phyloP scores from a whole-genome alignment of 2,113 vertebrate genomes.

The Aptenodytes forsteri region DNA sequence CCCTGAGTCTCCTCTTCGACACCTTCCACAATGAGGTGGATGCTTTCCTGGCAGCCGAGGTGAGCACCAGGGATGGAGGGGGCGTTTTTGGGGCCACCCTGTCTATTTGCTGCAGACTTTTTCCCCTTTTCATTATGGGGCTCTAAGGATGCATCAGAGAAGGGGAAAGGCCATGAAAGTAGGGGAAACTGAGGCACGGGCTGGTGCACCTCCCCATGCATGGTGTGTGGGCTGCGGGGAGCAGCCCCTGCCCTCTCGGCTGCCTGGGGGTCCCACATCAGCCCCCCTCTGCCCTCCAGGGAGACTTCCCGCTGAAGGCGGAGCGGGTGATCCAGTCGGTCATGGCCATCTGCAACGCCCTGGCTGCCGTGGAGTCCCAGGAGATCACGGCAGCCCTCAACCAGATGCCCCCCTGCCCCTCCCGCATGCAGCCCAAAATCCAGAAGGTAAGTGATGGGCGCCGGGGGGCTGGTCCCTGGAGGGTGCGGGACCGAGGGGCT shows the following conservation, averaged over 20 bases:
- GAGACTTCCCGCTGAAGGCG: conserved; percentile 82
- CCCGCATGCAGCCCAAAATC: conserved; percentile 91
- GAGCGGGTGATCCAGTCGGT: conserved; percentile 93
- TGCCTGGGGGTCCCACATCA: fast-evolving
- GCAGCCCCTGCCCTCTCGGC: background rate
- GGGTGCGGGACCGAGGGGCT: background rate
- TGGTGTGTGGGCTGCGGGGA: background rate
- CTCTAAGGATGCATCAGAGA: background rate
- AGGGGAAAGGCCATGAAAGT: background rate
- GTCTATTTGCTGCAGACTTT: background rate
- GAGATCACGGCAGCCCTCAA: conserved; percentile 91
- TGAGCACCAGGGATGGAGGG: conserved; percentile 43
- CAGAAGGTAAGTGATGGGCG: conserved; percentile 80
- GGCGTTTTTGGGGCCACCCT: background rate
- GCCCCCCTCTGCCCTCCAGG: conserved; percentile 59
- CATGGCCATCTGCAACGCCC: conserved; percentile 90
- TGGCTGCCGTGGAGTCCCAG: conserved; percentile 88
- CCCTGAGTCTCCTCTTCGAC: conserved; percentile 91
- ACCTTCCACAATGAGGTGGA: conserved; percentile 95
- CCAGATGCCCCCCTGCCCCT: conserved; percentile 93
- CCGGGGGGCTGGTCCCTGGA: fast-evolving
- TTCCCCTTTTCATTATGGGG: fast-evolving
- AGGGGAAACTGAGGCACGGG: background rate
- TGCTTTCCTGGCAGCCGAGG: conserved; percentile 87
- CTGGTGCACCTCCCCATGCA: background rate